These are phyloP conservation scores for Drosophila atroscutellata DNA, from an alignment of 2,888 invertebrate genomes.

Conservation along the genomic window DNA sequence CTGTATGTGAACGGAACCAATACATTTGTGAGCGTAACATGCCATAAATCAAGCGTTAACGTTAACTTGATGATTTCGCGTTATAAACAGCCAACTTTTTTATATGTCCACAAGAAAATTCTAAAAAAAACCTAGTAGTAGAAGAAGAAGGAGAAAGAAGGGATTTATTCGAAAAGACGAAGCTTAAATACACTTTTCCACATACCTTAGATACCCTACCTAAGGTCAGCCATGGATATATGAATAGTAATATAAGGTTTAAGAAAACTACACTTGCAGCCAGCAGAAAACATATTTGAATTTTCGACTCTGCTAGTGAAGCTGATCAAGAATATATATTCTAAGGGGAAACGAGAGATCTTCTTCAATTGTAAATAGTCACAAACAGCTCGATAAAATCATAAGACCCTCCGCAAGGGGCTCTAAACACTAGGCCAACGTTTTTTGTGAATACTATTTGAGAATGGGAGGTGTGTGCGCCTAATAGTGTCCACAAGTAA, in stretches of 20 bases:
- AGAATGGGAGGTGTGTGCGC: constrained; percentile 41
- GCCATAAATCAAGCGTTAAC: constrained; percentile 77
- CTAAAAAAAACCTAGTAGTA: constrained; percentile 7
- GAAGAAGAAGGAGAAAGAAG: not conserved
- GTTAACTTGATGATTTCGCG: constrained; percentile 79
- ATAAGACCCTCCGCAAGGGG: not conserved
- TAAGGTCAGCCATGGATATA: not conserved
- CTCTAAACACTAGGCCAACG: constrained; percentile 8
- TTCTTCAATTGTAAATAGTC: not conserved
- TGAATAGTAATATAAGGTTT: not conserved
- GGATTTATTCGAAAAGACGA: not conserved
- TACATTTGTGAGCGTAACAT: constrained; percentile 67
- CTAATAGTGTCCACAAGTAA: constrained; percentile 70
- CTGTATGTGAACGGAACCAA: constrained; percentile 75
- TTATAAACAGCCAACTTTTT: constrained; percentile 76
- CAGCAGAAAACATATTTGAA: not conserved
- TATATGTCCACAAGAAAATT: constrained; percentile 42
- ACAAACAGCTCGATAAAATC: not conserved
- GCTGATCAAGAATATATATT: not conserved
- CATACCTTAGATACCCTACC: not conserved
- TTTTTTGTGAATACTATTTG: constrained; percentile 60
- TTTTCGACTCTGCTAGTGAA: not conserved
- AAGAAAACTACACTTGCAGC: constrained; percentile 4
- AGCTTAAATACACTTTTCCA: not conserved
- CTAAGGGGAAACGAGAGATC: not conserved